Conservation (phyloP, 1,140 invertebrate genomes). For the Cyclargus thomasi region DNA sequence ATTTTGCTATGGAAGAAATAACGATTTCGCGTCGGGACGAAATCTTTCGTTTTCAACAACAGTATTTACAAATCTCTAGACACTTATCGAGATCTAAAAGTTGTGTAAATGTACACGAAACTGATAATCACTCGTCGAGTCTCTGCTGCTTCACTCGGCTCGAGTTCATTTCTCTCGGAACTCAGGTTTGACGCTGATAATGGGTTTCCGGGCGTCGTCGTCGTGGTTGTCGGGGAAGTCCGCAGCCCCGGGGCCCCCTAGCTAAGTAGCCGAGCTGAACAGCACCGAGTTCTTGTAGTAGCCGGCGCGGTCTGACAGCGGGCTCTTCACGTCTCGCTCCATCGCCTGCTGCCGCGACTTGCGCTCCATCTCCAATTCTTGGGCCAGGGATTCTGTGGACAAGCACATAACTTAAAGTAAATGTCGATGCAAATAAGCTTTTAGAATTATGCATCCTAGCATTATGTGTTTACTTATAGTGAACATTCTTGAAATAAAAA, state of each 20-base stretch:
- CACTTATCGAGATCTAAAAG: constrained; percentile 58
- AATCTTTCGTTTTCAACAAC: constrained; percentile 57
- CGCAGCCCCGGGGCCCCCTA: constrained; percentile 62
- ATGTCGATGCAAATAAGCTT: background rate
- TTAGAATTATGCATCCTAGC: too few species aligned
- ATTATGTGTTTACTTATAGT: too few species aligned
- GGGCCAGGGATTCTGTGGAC: constrained; percentile 85
- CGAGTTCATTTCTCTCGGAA: constrained; percentile 63
- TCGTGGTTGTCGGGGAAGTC: constrained; percentile 50
- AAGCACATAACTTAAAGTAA: constrained; percentile 26
- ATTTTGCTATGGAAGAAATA: constrained; percentile 74
- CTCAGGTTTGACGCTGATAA: constrained; percentile 74
- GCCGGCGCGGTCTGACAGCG: constrained; percentile 84
- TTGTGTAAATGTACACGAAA: constrained; percentile 35
- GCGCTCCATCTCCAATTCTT: constrained; percentile 89
- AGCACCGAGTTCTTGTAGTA: constrained; percentile 92
- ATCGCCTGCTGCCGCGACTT: constrained; percentile 86
- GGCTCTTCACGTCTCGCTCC: constrained; percentile 89
- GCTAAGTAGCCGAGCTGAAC: constrained; percentile 90
- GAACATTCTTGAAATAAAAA: too few species aligned
- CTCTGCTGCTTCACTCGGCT: background rate
- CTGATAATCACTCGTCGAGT: constrained; percentile 12
- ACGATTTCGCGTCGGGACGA: constrained; percentile 50
- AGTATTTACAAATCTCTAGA: constrained; percentile 71
- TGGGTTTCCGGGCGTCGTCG: constrained; percentile 66